Evolutionary conservation across 2,797 vertebrate species (phyloP).

Genomic region (Novumbra hubbsi): DNA sequence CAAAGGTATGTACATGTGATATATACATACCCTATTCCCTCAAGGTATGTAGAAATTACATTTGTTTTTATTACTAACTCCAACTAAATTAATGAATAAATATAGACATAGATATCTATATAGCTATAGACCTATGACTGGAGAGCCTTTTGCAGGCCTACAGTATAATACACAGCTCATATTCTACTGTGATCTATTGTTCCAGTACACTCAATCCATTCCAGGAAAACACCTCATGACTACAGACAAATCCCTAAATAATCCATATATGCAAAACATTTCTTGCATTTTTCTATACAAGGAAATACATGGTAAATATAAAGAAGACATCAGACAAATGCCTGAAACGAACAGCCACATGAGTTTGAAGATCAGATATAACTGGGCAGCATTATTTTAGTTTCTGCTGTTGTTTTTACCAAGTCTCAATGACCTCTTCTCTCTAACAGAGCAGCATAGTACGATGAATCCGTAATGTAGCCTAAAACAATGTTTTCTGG

Average conservation of each 20-base stretch:
- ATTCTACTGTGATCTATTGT: slow-evolving; percentile 11
- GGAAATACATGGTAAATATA: neutral
- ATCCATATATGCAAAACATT: neutral
- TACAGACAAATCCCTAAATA: neutral
- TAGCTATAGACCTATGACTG: too few relatives aligned
- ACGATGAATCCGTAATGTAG: neutral
- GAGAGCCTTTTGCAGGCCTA: too few relatives aligned
- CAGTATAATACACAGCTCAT: neutral
- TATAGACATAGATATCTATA: too few relatives aligned
- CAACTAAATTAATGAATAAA: too few relatives aligned
- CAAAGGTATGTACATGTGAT: too few relatives aligned
- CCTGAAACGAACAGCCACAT: neutral
- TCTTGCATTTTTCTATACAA: neutral
- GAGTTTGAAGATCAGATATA: neutral
- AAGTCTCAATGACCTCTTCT: neutral
- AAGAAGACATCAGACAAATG: neutral
- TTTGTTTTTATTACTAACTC: too few relatives aligned
- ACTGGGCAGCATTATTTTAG: neutral
- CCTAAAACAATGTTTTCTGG: slow-evolving; percentile 18
- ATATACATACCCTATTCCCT: too few relatives aligned
- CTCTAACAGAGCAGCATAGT: neutral
- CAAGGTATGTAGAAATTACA: too few relatives aligned
- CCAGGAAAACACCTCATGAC: neutral
- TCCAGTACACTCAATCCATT: neutral
- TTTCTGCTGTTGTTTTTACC: neutral